Percentiles rank a stretch among this genome's conserved stretches.
phyloP scores from a whole-genome alignment of 2,888 invertebrate species.

The Polydrusus pterygomalis region DNA sequence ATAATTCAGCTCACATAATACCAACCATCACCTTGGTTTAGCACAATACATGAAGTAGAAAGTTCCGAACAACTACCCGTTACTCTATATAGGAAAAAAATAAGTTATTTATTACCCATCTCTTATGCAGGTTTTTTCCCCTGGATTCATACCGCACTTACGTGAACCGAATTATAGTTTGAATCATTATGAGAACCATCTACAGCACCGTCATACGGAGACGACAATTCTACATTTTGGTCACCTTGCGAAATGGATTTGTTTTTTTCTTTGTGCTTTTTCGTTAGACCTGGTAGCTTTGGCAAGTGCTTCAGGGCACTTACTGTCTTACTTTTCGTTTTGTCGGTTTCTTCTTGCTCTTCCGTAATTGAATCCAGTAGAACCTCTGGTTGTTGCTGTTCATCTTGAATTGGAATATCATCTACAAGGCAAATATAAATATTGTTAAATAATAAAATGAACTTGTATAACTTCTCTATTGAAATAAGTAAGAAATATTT shows the following conservation, averaged over 20 bases:
- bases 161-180: slow-evolving; percentile 52
- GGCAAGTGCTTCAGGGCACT: slow-evolving; percentile 75
- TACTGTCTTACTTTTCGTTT: slow-evolving; percentile 70
- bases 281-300: slow-evolving; percentile 74
- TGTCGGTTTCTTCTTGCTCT: slow-evolving; percentile 76
- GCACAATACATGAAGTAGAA: slow-evolving; percentile 17
- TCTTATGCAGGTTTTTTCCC: background rate
- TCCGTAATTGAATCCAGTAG: slow-evolving; percentile 81
- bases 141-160: slow-evolving; percentile 54
- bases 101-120: slow-evolving; percentile 5
- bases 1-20: background rate
- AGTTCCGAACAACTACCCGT: slow-evolving; percentile 9
- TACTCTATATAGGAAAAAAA: slow-evolving; percentile 33
- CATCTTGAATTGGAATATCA: slow-evolving; percentile 91
- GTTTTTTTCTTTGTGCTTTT: slow-evolving; percentile 55
- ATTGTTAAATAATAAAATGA: background rate
- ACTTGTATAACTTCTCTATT: background rate
- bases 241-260: slow-evolving; percentile 61
- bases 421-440: slow-evolving; percentile 75
- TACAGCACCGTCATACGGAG: slow-evolving; percentile 54
- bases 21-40: slow-evolving; percentile 23
- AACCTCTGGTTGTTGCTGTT: slow-evolving; percentile 74
- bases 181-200: slow-evolving; percentile 58
- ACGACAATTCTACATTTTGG: slow-evolving; percentile 63
- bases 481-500: too few relatives aligned